Conservation (phyloP, 2,888 invertebrate species). For the Axea sp. region DNA sequence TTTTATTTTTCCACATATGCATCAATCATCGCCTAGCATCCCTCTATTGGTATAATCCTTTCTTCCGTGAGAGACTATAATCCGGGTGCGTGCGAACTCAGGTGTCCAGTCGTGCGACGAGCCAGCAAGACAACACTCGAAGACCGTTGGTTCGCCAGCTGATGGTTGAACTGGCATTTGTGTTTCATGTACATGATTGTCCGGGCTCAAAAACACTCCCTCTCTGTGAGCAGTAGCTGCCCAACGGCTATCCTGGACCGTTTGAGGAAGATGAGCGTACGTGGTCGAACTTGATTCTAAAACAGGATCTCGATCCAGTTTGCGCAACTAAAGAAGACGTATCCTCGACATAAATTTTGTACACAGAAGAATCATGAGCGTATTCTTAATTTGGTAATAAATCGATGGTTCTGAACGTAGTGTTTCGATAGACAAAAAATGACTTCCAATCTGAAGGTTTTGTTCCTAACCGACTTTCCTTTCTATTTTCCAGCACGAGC, state of each 20-base stretch:
- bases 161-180: slow-evolving; percentile 55
- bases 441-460: too few species aligned
- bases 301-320: slow-evolving; percentile 77
- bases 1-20: slow-evolving; percentile 9
- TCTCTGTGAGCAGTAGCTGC: slow-evolving; percentile 19
- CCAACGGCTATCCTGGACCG: slow-evolving; percentile 74
- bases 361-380: slow-evolving; percentile 35
- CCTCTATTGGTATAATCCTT: slow-evolving; percentile 46
- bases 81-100: slow-evolving; percentile 59
- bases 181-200: slow-evolving; percentile 48
- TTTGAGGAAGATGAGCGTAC: slow-evolving; percentile 70
- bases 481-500: slow-evolving; percentile 12
- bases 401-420: slow-evolving; percentile 19
- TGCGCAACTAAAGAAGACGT: slow-evolving; percentile 58
- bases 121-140: slow-evolving; percentile 66
- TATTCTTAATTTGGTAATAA: slow-evolving; percentile 39
- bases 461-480: too few species aligned
- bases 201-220: slow-evolving; percentile 44
- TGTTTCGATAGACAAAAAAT: slow-evolving; percentile 4
- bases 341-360: slow-evolving; percentile 44
- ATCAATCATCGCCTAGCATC: slow-evolving; percentile 33
- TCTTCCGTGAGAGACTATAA: slow-evolving; percentile 43
- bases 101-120: slow-evolving; percentile 65
- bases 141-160: slow-evolving; percentile 66
- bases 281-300: slow-evolving; percentile 75